phyloP scores from a whole-genome alignment of 2,113 vertebrate species.

The Cettia cetti region DNA sequence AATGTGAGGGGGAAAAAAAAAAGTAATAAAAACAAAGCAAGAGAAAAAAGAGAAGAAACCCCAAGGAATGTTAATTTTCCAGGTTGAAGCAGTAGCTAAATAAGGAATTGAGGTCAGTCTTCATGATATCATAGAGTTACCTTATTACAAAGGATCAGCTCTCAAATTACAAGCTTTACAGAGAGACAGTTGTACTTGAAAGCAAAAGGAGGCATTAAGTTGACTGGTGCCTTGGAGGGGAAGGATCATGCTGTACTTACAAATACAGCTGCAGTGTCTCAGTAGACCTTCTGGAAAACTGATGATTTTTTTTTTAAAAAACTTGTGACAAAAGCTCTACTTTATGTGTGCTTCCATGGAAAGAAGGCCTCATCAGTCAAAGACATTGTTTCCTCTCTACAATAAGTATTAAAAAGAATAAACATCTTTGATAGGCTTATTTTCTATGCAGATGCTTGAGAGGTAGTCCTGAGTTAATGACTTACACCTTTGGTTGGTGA shows the following conservation, averaged over 20 bases:
- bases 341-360: neutral
- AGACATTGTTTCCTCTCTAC: neutral
- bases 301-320: neutral
- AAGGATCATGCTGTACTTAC: neutral
- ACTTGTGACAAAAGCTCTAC: neutral
- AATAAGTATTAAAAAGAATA: neutral
- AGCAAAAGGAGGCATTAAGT: neutral
- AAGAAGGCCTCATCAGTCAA: neutral
- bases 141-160: neutral
- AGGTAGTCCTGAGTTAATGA: neutral
- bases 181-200: neutral
- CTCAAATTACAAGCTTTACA: neutral
- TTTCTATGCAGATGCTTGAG: neutral
- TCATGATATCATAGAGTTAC: neutral
- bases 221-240: neutral
- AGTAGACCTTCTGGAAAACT: neutral
- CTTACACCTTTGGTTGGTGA: neutral
- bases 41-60: neutral
- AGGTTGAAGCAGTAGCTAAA: neutral
- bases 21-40: neutral
- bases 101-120: neutral
- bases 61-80: neutral
- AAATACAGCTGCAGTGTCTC: neutral
- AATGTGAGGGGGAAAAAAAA: neutral
- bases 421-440: neutral